Percentiles rank a stretch among this genome's conserved stretches.
phyloP scores from a whole-genome alignment of 1,140 invertebrate species.

The Orius laevigatus region DNA sequence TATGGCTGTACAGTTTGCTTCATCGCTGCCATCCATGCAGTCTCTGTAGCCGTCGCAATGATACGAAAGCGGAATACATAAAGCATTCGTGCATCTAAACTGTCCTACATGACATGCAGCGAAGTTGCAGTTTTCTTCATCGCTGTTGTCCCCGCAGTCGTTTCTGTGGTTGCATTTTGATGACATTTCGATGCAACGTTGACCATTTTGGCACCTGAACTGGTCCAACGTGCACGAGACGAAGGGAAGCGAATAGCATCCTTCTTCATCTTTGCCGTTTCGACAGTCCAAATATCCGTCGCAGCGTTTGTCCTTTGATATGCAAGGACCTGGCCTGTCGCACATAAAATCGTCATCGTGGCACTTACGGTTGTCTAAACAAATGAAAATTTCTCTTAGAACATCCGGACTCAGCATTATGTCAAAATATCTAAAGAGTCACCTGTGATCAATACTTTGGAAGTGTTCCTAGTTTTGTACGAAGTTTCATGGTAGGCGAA shows the following conservation, averaged over 20 bases:
- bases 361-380: constrained; percentile 69
- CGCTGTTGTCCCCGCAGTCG: constrained; percentile 78
- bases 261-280: constrained; percentile 69
- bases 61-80: constrained; percentile 76
- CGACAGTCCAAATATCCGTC: constrained; percentile 80
- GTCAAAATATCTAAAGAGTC: too few species aligned
- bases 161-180: constrained; percentile 77
- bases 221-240: constrained; percentile 66
- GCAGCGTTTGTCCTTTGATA: constrained; percentile 72
- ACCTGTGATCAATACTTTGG: neutral
- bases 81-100: constrained; percentile 81
- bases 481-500: neutral
- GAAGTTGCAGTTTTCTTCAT: constrained; percentile 76
- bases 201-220: constrained; percentile 69
- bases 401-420: too few species aligned
- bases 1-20: constrained; percentile 74
- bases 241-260: constrained; percentile 40
- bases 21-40: constrained; percentile 75
- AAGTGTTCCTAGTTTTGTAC: neutral
- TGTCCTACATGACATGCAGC: constrained; percentile 77
- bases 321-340: constrained; percentile 38
- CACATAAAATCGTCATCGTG: constrained; percentile 60
- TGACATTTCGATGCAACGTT: constrained; percentile 63
- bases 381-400: constrained; percentile 12
- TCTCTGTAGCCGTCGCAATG: constrained; percentile 70